Evolutionary conservation across 2,888 invertebrate species (phyloP).

Genomic region (Troilus luridus): DNA sequence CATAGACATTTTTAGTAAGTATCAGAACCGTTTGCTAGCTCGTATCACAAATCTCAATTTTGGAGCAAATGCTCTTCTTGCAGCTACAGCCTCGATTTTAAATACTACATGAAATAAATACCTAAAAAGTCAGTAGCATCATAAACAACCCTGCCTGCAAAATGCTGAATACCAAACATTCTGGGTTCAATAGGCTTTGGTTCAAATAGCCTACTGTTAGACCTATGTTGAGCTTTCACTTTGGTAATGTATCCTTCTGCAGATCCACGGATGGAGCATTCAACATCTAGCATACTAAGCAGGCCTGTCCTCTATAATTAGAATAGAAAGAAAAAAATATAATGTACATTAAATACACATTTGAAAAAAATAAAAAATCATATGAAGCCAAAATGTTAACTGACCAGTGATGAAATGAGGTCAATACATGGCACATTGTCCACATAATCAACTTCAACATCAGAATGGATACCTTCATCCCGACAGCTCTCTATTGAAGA

Average conservation of each 20-base stretch:
- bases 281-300: conserved; percentile 91
- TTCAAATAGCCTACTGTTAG: conserved; percentile 86
- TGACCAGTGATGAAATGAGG: conserved; percentile 88
- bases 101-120: conserved; percentile 64
- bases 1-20: too few relatives aligned
- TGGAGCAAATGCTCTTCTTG: too few relatives aligned
- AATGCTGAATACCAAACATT: conserved; percentile 92
- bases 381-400: conserved; percentile 62
- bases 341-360: neutral
- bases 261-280: conserved; percentile 87
- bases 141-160: conserved; percentile 88
- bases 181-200: conserved; percentile 84
- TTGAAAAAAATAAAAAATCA: neutral
- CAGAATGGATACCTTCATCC: conserved; percentile 92
- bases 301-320: conserved; percentile 82
- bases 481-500: conserved; percentile 93
- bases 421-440: conserved; percentile 97
- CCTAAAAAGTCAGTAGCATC: conserved; percentile 89
- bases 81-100: too few relatives aligned
- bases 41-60: too few relatives aligned
- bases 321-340: conserved; percentile 44
- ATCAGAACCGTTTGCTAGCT: too few relatives aligned
- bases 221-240: conserved; percentile 84
- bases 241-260: conserved; percentile 86
- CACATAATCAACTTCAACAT: conserved; percentile 92